A percentile compares a stretch with the other conserved stretches of the same genome.
These are phyloP conservation scores for Mimas tiliae DNA, from an alignment of 2,888 invertebrate species.

Conservation along the genomic window DNA sequence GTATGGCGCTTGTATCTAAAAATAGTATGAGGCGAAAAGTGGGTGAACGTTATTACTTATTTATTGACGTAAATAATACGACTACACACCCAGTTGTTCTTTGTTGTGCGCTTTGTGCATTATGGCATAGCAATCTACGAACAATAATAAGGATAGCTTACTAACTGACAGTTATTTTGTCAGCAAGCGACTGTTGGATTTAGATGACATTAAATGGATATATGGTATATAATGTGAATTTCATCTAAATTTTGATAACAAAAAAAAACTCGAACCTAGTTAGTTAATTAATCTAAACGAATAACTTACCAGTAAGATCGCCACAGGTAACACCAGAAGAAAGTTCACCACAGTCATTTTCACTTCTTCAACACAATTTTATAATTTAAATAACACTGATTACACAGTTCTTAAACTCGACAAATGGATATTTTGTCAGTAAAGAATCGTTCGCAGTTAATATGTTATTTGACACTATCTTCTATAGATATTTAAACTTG, in stretches of 20 bases:
- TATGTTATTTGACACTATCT: constrained; percentile 40
- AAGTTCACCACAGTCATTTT: constrained; percentile 57
- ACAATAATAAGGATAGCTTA: no score
- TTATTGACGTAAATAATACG: constrained; percentile 25
- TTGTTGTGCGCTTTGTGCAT: not conserved
- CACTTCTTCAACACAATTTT: constrained; percentile 36
- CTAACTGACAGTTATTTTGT: no score
- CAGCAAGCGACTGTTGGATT: no score
- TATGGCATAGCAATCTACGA: not conserved
- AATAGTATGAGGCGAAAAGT: constrained; percentile 8
- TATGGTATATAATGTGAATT: no score
- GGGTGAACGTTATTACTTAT: constrained; percentile 18
- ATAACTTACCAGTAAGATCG: constrained; percentile 62
- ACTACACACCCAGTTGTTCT: constrained; percentile 2
- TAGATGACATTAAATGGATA: no score
- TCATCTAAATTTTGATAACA: no score
- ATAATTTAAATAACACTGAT: constrained; percentile 28
- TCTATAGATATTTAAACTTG: constrained; percentile 41
- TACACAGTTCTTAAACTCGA: constrained; percentile 64
- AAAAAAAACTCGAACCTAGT: not conserved
- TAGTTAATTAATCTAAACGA: constrained; percentile 10
- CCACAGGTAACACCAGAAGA: constrained; percentile 45
- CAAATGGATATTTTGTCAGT: constrained; percentile 68
- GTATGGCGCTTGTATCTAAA: not conserved
- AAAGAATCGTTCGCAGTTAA: constrained; percentile 60